Percentiles rank a stretch among this genome's conserved stretches.
These are phyloP conservation scores for Drosophila oshimai DNA, from an alignment of 1,140 invertebrate genomes.

Conservation along the genomic window DNA sequence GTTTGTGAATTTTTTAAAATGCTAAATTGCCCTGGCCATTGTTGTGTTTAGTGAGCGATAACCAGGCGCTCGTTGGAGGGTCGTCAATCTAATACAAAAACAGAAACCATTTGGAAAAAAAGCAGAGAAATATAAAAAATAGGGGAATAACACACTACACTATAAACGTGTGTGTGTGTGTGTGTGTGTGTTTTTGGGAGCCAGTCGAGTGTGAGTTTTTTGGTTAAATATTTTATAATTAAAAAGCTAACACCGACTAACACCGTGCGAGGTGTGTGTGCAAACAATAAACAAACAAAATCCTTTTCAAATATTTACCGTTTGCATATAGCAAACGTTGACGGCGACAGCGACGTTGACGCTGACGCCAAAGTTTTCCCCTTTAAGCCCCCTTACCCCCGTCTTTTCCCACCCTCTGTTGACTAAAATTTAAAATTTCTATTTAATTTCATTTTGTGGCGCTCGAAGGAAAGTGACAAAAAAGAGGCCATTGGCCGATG, in stretches of 20 bases:
- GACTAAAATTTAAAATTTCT: constrained; percentile 62
- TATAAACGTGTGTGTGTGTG: not conserved
- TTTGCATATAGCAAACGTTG: constrained; percentile 72
- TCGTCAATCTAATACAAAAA: constrained; percentile 55
- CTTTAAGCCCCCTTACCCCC: not conserved
- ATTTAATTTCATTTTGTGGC: constrained; percentile 61
- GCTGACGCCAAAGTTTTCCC: not conserved
- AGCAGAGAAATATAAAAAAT: constrained; percentile 26
- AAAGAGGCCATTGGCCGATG: not conserved
- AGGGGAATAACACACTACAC: constrained; percentile 11
- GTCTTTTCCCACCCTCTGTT: constrained; percentile 18
- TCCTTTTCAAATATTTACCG: constrained; percentile 82
- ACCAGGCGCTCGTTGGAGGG: constrained; percentile 22
- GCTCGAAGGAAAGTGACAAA: constrained; percentile 30
- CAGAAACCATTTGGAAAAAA: constrained; percentile 1
- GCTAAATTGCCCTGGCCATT: constrained; percentile 73
- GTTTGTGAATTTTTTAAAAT: constrained; percentile 75
- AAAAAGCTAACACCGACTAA: constrained; percentile 82
- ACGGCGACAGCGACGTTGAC: constrained; percentile 29
- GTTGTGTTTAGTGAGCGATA: constrained; percentile 77
- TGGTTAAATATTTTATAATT: constrained; percentile 83
- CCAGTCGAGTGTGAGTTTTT: constrained; percentile 78
- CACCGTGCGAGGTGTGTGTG: constrained; percentile 80
- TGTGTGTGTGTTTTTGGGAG: no score
- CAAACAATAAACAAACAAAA: constrained; percentile 83